These are phyloP conservation scores for Drosophila tripunctata DNA, from an alignment of 2,888 invertebrate genomes.

Conservation along the genomic window DNA sequence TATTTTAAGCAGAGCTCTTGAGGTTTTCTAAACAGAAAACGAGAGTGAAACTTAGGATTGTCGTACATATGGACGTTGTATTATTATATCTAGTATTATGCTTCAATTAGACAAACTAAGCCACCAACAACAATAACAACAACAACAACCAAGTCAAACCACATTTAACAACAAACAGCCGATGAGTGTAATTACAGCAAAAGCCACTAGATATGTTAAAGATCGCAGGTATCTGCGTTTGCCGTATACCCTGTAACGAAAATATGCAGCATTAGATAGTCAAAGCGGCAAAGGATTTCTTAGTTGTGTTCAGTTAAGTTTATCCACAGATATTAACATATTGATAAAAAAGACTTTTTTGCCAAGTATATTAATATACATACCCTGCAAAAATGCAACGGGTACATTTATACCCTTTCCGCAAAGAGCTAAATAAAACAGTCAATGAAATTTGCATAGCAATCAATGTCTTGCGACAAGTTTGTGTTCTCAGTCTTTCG, in stretches of 20 bases:
- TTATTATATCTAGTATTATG: constrained; percentile 34
- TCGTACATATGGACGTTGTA: not conserved
- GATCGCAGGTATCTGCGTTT: not conserved
- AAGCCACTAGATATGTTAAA: not conserved
- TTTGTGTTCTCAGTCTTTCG: constrained; percentile 63
- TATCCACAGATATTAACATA: no score
- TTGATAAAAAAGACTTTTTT: no score
- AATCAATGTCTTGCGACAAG: constrained; percentile 18
- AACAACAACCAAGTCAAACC: no score
- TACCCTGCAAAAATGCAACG: not conserved
- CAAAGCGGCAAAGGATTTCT: no score
- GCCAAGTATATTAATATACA: no score
- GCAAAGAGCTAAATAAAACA: not conserved
- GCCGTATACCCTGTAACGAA: not conserved
- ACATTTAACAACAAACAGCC: not conserved
- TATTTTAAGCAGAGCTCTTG: constrained; percentile 1
- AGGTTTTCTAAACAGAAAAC: constrained; percentile 57
- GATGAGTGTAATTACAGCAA: not conserved
- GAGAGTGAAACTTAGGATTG: constrained; percentile 60
- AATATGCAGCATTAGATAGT: no score
- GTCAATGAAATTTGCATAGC: not conserved
- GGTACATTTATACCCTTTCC: no score
- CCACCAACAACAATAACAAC: constrained; percentile 5
- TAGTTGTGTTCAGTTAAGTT: no score
- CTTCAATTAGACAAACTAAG: constrained; percentile 15